These are phyloP conservation scores for Coracias cyanogaster DNA, from an alignment of 2,797 vertebrate species.

Conservation along the genomic window DNA sequence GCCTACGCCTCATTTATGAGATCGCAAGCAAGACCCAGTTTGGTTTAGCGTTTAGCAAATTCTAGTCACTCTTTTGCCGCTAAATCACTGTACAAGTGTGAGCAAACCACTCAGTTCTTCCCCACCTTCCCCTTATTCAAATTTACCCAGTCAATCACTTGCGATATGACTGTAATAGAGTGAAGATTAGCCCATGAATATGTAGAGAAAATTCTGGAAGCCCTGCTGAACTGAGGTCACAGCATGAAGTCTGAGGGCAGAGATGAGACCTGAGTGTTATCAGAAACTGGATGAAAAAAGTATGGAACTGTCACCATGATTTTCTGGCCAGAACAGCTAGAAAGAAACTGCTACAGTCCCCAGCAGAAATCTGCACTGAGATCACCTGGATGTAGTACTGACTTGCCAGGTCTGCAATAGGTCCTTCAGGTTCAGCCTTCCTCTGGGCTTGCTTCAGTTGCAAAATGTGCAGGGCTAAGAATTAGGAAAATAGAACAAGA, in stretches of 20 bases:
- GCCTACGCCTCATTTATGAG: background rate
- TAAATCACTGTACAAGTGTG: background rate
- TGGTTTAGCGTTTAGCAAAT: background rate
- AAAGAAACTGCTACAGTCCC: background rate
- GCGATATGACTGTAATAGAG: background rate
- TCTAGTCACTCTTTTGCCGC: conserved; percentile 1
- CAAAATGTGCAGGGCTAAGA: background rate
- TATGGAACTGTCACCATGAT: background rate
- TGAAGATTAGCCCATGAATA: background rate
- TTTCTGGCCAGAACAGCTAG: background rate
- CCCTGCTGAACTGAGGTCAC: background rate
- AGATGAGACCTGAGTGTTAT: background rate
- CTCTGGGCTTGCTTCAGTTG: background rate
- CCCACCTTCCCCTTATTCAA: conserved; percentile 53
- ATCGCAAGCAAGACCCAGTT: background rate
- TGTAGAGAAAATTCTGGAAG: conserved; percentile 34
- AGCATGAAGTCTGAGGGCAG: background rate
- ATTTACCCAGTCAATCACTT: background rate
- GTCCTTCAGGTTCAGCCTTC: background rate
- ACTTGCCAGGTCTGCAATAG: background rate
- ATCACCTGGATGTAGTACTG: background rate
- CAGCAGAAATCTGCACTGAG: background rate
- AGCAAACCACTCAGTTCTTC: conserved; percentile 33
- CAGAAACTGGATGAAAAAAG: background rate
- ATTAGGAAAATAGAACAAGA: background rate